Conservation (phyloP, 2,888 invertebrate species). For the Cyrtodaria siliqua region DNA sequence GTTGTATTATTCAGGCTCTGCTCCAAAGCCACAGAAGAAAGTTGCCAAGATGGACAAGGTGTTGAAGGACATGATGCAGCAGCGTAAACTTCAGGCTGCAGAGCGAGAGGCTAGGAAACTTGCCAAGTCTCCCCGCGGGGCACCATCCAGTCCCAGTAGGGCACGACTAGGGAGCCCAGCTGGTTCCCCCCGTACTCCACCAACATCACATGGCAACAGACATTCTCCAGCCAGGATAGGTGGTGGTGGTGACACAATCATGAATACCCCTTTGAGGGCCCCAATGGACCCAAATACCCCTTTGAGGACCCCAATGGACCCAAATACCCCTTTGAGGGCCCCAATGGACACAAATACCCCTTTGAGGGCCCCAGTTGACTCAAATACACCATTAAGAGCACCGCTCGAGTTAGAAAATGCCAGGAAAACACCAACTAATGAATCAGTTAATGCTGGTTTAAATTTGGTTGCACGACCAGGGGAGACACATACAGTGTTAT, state of each 20-base stretch:
- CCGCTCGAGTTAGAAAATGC: neutral
- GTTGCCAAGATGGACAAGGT: slow-evolving; percentile 96
- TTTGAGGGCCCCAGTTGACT: slow-evolving; percentile 19
- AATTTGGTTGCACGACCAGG: neutral
- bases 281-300: no score
- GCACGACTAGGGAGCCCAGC: slow-evolving; percentile 59
- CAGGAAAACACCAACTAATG: neutral
- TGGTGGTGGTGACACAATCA: slow-evolving; percentile 14
- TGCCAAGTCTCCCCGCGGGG: slow-evolving; percentile 61
- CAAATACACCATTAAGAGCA: neutral
- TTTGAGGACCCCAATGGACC: no score
- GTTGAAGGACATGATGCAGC: slow-evolving; percentile 93
- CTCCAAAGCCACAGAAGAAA: slow-evolving; percentile 89
- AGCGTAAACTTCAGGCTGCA: slow-evolving; percentile 89
- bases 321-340: no score
- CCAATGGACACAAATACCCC: no score
- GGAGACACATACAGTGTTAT: neutral
- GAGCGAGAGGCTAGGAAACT: slow-evolving; percentile 73
- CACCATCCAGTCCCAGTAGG: slow-evolving; percentile 47
- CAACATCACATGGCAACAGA: slow-evolving; percentile 25
- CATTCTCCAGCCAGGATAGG: slow-evolving; percentile 40
- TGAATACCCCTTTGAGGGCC: no score
- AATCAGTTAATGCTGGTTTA: no score
- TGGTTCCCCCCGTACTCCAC: slow-evolving; percentile 55
- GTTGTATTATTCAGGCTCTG: slow-evolving; percentile 60